Evolutionary conservation across 2,113 vertebrate genomes (phyloP).

Genomic region (Calyptommatus sinebrachiatus): DNA sequence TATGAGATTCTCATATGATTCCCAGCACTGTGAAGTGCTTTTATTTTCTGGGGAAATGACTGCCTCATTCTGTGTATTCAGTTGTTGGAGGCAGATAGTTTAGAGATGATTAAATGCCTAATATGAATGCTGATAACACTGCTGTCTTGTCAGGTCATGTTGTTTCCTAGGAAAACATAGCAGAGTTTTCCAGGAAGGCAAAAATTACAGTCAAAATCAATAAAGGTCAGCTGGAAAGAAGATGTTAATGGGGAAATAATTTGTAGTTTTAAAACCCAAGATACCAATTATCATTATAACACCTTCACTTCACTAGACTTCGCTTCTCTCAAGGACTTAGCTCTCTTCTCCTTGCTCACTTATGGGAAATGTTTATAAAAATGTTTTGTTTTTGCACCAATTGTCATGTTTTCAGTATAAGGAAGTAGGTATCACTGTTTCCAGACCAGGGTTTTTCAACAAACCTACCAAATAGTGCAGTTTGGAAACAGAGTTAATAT

Average conservation of each 20-base stretch:
- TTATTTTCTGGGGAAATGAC: not conserved
- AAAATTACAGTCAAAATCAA: slow-evolving; percentile 31
- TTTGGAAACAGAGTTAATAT: not conserved
- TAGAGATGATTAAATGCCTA: not conserved
- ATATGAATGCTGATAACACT: not conserved
- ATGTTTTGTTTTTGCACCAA: not conserved
- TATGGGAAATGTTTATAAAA: not conserved
- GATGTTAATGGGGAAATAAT: slow-evolving; percentile 44
- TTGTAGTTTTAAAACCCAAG: slow-evolving; percentile 45
- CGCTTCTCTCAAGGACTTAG: not conserved
- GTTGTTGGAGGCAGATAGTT: not conserved
- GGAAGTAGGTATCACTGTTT: not conserved
- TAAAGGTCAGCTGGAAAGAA: slow-evolving; percentile 18
- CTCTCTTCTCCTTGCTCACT: not conserved
- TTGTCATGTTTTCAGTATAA: not conserved
- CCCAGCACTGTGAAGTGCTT: not conserved
- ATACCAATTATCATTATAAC: slow-evolving; percentile 50
- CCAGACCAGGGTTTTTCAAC: not conserved
- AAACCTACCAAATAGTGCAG: not conserved
- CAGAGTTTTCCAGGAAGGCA: slow-evolving; percentile 13
- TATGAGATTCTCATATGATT: too few relatives aligned
- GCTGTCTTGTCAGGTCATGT: not conserved
- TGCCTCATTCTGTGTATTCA: not conserved
- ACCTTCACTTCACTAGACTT: slow-evolving; percentile 12
- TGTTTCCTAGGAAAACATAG: slow-evolving; percentile 16